phyloP scores from a whole-genome alignment of 92 coral and sea anemone species.

The Scolanthus callimorphus region DNA sequence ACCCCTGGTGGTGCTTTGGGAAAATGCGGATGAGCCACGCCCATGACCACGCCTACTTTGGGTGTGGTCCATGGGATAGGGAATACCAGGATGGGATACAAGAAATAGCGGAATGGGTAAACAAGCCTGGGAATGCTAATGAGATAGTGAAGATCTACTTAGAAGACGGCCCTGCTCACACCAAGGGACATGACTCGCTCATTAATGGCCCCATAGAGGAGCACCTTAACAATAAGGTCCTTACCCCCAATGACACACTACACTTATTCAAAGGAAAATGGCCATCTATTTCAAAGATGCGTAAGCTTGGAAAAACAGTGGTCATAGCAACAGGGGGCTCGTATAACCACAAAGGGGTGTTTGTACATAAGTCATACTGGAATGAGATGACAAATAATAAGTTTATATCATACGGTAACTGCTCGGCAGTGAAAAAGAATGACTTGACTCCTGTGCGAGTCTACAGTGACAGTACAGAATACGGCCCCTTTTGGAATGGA shows the following conservation, averaged over 20 bases:
- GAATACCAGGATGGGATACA: conserved; percentile 66
- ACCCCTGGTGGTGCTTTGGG: conserved; percentile 93
- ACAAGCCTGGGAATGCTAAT: conserved; percentile 46
- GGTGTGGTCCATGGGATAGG: conserved; percentile 90
- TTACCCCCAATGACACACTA: conserved; percentile 63
- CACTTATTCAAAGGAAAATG: conserved; percentile 57
- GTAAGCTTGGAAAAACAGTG: conserved; percentile 58
- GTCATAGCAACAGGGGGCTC: conserved; percentile 39
- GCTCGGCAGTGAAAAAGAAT: conserved; percentile 32
- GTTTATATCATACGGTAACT: conserved; percentile 42
- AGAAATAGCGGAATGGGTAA: conserved; percentile 83
- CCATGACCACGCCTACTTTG: conserved; percentile 49
- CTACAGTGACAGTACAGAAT: conserved; percentile 84
- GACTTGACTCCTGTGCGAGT: conserved; percentile 33
- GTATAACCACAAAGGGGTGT: conserved; percentile 62
- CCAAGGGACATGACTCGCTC: conserved; percentile 68
- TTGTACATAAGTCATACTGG: conserved; percentile 64
- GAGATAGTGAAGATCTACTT: conserved; percentile 81
- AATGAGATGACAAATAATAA: conserved; percentile 45
- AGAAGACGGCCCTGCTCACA: conserved; percentile 72
- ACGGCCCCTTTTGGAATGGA: conserved; percentile 82
- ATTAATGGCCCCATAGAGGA: conserved; percentile 70
- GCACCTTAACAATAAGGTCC: conserved; percentile 63
- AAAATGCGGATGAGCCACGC: conserved; percentile 86
- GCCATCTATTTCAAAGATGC: conserved; percentile 66